These are phyloP conservation scores for Crotalus helleri DNA, from an alignment of 2,113 vertebrate genomes.

Conservation along the genomic window DNA sequence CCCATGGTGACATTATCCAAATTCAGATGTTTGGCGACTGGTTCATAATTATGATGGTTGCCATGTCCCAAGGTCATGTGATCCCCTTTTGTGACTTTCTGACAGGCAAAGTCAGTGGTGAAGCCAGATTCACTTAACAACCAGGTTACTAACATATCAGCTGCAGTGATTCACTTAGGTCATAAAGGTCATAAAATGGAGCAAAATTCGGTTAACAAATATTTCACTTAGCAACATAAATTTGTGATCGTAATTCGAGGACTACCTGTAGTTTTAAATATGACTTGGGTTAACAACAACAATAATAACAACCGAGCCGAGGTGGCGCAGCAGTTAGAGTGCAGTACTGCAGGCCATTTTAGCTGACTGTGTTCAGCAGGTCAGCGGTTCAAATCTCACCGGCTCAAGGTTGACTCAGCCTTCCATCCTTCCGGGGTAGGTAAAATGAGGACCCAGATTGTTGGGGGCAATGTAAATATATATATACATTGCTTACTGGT, in stretches of 20 bases:
- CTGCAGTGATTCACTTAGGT: neutral
- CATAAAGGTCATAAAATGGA: neutral
- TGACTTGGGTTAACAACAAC: neutral
- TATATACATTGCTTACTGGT: too few species aligned
- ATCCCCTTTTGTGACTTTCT: neutral
- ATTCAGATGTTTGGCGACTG: neutral
- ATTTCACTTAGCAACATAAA: neutral
- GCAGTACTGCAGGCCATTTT: too few species aligned
- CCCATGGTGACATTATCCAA: neutral
- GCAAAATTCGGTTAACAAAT: neutral
- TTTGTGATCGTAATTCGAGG: neutral
- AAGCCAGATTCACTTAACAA: neutral
- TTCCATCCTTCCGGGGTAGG: too few species aligned
- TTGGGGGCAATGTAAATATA: too few species aligned
- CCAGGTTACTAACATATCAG: neutral
- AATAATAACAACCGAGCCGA: neutral
- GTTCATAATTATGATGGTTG: neutral
- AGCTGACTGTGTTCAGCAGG: too few species aligned
- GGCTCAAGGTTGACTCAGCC: too few species aligned
- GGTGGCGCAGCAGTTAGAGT: too few species aligned
- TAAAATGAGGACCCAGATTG: too few species aligned
- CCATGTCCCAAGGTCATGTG: neutral
- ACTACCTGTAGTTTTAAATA: neutral
- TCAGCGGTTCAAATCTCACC: too few species aligned
- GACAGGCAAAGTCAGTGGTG: neutral